Percentiles rank a stretch among this genome's conserved stretches.
Evolutionary conservation across 2,888 invertebrate species (phyloP).

Genomic region (Athalia circularis): DNA sequence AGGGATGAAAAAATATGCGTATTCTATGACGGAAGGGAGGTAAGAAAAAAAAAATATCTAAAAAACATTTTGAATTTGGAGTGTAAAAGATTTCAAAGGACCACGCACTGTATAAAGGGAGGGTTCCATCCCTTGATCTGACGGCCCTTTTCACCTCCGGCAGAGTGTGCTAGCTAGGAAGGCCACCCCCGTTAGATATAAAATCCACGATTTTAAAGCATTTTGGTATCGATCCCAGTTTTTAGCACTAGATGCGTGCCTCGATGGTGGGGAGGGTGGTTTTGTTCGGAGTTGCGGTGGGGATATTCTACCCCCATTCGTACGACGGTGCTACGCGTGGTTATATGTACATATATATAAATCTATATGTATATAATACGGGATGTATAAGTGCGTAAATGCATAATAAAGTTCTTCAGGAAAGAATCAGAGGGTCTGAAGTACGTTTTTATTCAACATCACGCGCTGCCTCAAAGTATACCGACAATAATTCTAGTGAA

Average conservation of each 20-base stretch:
- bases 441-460: background rate
- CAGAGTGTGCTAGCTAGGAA: conserved; percentile 54
- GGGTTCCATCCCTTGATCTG: conserved; percentile 75
- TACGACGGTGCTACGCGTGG: conserved; percentile 58
- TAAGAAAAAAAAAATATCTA: background rate
- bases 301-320: conserved; percentile 60
- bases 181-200: conserved; percentile 75
- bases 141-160: conserved; percentile 65
- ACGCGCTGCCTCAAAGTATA: background rate
- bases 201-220: conserved; percentile 81
- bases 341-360: background rate
- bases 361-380: conserved; percentile 63
- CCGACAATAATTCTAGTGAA: background rate
- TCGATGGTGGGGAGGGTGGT: conserved; percentile 55
- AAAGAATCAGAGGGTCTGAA: conserved; percentile 20
- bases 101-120: background rate
- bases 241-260: conserved; percentile 76
- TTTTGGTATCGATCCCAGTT: conserved; percentile 81
- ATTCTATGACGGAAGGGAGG: background rate
- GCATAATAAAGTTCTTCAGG: conserved; percentile 71
- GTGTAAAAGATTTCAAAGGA: background rate
- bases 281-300: conserved; percentile 54
- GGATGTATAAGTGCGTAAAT: conserved; percentile 73
- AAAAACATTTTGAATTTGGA: background rate
- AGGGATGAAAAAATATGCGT: too few relatives aligned